Evolutionary conservation across 1,140 invertebrate species (phyloP), one percentile per base, ranked within the genome.

Genomic region (Popillia japonica): DNA sequence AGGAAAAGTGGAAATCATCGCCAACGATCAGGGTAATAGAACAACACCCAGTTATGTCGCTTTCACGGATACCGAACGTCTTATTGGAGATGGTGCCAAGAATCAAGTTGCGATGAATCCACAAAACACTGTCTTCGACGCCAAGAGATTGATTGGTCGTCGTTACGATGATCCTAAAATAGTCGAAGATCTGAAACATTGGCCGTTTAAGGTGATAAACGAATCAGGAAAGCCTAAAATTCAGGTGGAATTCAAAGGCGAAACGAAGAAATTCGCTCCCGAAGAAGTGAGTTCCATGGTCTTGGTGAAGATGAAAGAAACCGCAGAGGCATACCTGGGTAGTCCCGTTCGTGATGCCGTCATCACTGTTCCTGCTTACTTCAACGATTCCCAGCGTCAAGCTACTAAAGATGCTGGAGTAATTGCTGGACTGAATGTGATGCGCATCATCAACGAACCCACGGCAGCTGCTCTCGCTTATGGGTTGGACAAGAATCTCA

Each of bases 1-100:
- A 84, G 96, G 94, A 72, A 96, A 96, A 87, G 93, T 97, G 59
- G 96, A 97, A 87, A 97, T 97, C 83, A 97, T 98, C 83, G 96
- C 96, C 83, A 98, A 98, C 86, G 96, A 98, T 86, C 96, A 97
- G 89, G 96, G 96, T 22, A 98, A 98, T 88, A 88, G 96, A 64
- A 98, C 96, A 34, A 97, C 96, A 48, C 96, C 96, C 8, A 94
- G 93, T 77, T 98, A 97, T 87, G 96, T 98, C 48, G 96, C 95
- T 0, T 93, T 96, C 86, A 95, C 93, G 0, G 94, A 96, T 79
- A 93, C 92, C 0, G 95, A 96, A 85, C 87, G 94, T 2, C 87
- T 95, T 9, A 93, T 95, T 22, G 90, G 90, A 14, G 89, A 91
- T 79, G 90, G 89, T 1, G 89, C 89, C 20, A 80, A 90, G 90